These are phyloP conservation scores for Pavo muticus DNA, from an alignment of 2,113 vertebrate genomes.

Conservation along the genomic window DNA sequence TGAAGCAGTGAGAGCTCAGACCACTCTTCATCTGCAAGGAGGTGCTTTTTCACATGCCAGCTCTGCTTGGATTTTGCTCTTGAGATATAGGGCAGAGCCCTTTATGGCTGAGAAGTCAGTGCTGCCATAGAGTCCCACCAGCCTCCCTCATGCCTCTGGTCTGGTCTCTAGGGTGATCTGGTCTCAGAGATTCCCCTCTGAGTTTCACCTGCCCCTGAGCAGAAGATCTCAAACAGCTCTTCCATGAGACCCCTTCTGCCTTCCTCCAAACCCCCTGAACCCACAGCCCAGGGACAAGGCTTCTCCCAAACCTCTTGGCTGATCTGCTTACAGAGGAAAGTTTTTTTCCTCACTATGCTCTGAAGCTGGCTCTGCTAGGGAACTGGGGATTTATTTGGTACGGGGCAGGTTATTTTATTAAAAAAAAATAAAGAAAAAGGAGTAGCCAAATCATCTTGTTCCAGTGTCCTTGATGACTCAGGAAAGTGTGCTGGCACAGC, in stretches of 20 bases:
- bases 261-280: background rate
- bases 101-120: background rate
- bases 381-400: no score
- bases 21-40: background rate
- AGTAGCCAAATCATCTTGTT: background rate
- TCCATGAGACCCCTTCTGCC: background rate
- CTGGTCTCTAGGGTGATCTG: fast-evolving
- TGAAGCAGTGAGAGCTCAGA: background rate
- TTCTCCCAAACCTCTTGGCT: background rate
- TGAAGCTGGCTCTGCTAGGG: background rate
- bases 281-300: background rate
- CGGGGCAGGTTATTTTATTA: background rate
- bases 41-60: background rate
- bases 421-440: background rate
- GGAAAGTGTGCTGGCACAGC: background rate
- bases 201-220: background rate
- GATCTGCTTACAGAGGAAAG: background rate
- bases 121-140: background rate
- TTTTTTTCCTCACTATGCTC: background rate
- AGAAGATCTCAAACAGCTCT: no score
- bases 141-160: background rate
- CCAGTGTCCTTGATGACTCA: background rate
- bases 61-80: background rate
- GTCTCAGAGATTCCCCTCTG: background rate
- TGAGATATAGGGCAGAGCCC: background rate